Base-by-base conservation (phyloP, 2,113 vertebrate species). In the Triplophysa tibetana region DNA sequence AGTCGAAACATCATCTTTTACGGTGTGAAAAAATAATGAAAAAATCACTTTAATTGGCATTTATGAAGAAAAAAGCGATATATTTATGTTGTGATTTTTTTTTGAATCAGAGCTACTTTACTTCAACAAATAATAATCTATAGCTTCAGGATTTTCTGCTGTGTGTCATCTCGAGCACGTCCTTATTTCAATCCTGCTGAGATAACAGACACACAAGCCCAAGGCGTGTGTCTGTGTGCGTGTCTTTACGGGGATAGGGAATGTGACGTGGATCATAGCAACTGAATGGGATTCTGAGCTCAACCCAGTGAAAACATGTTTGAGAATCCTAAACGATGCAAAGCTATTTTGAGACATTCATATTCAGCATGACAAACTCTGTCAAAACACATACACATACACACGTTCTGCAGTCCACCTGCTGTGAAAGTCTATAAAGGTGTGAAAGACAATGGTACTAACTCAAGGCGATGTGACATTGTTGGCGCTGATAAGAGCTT, bases 381-480 rank as follows among this genome's bases (percentile, higher is more conserved):
- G 10, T 38, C 43, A 12, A 8, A 29, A 58, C 9, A 45, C 50
- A 77, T 48, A 66, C 17, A 66, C 43, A 54, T 7, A 52, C 23
- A 65, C 50, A 73, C 29, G 41, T 43, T 58, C 63, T 61, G 26
- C 48, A 61, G 54, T 69, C 29, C 66, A 45, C 75, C 72, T 54
- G 41, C 80, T 54, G 80, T 78, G 77, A 70, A 79, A 80, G 67
- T 52, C 74, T 79, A 63, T 62, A 76, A 76, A 74, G 77, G 80
- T 84, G 82, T 80, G 80, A 84, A 84, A 80, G 64, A 61, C 79
- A 63, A 33, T 76, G 56, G 62, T 64, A 29, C 70, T 48, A 45
- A 80, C 58, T 75, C 72, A 65, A 62, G 79, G 61, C 52, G 70
- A 60, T 19, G 50, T 66, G 70, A 80, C 60, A 29, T 62, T 62